phyloP scores from a whole-genome alignment of 2,888 invertebrate species.

The Trachelus iudaicus region DNA sequence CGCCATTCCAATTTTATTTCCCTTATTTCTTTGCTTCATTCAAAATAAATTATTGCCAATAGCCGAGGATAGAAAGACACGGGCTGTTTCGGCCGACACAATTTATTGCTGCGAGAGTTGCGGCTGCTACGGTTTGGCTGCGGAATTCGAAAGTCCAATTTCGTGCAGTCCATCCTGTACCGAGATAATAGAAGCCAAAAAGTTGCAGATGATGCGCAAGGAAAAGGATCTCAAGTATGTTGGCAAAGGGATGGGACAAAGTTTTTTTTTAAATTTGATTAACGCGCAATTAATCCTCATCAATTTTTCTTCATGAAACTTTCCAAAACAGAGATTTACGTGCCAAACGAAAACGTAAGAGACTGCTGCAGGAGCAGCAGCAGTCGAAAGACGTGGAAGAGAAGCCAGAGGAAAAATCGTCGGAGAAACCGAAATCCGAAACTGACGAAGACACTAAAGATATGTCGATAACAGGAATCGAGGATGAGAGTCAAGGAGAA shows the following conservation, averaged over 20 bases:
- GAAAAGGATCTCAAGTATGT: constrained; percentile 56
- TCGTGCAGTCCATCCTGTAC: constrained; percentile 81
- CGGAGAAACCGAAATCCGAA: constrained; percentile 51
- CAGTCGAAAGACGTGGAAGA: constrained; percentile 47
- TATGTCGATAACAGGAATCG: constrained; percentile 40
- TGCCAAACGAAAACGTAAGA: constrained; percentile 58
- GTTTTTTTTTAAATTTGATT: neutral
- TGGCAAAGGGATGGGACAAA: neutral
- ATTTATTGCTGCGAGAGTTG: constrained; percentile 85
- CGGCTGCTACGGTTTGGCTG: constrained; percentile 84
- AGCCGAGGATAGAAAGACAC: constrained; percentile 54
- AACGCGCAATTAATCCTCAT: neutral
- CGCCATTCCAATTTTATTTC: neutral
- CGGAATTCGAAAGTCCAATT: constrained; percentile 84
- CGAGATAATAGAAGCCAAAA: constrained; percentile 64
- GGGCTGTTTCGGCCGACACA: constrained; percentile 73
- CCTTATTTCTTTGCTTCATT: constrained; percentile 1
- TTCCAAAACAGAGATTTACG: constrained; percentile 49
- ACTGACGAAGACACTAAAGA: constrained; percentile 61
- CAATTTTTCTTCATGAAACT: neutral
- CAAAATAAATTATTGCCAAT: neutral
- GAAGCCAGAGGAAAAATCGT: constrained; percentile 47
- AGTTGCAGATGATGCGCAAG: constrained; percentile 49
- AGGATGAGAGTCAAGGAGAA: constrained; percentile 50
- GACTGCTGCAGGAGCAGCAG: constrained; percentile 54